Conservation (phyloP, 2,797 vertebrate genomes). For the Mormyrus hasselquistii region DNA sequence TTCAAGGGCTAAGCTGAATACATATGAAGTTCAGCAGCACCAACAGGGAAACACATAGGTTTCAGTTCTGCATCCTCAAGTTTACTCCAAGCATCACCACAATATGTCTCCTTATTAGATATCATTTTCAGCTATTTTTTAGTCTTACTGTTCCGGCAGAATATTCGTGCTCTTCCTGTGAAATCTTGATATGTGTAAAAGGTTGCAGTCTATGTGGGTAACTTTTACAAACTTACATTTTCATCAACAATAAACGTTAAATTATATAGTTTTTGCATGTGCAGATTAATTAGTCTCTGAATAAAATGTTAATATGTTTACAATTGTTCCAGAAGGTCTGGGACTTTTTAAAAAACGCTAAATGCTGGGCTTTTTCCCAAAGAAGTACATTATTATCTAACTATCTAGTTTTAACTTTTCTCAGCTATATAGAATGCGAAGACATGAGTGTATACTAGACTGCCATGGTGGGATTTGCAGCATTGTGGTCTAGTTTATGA, state of each 20-base stretch:
- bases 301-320: neutral
- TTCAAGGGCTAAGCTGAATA: slow-evolving; percentile 68
- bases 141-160: neutral
- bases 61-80: neutral
- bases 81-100: neutral
- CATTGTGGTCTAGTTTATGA: neutral
- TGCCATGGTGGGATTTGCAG: neutral
- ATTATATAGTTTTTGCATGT: neutral
- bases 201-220: neutral
- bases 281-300: neutral
- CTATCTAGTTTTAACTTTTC: neutral
- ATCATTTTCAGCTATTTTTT: neutral
- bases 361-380: neutral
- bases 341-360: neutral
- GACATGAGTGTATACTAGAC: neutral
- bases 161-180: neutral
- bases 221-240: slow-evolving; percentile 20
- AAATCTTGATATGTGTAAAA: neutral
- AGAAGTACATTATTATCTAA: neutral
- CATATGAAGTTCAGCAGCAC: slow-evolving; percentile 39
- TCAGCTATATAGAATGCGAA: neutral
- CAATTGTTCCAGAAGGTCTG: neutral
- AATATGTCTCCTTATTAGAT: neutral
- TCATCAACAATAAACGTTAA: neutral
- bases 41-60: slow-evolving; percentile 43